phyloP scores from a whole-genome alignment of 2,797 vertebrate genomes.

The Argyrosomus regius region DNA sequence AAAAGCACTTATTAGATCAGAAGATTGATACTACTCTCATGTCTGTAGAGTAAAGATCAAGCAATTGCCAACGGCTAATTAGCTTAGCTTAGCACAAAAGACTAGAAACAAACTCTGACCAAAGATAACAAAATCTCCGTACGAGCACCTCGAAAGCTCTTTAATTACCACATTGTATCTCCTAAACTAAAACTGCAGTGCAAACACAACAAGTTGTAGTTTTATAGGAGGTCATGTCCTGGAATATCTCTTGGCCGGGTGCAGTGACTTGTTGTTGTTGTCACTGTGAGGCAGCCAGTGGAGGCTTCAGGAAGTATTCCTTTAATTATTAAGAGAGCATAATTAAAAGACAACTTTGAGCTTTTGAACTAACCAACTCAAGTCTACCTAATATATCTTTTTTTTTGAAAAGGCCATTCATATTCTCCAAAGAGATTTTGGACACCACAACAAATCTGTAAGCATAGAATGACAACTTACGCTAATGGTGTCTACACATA shows the following conservation, averaged over 20 bases:
- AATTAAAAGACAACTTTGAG: background rate
- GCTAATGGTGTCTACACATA: conserved; percentile 19
- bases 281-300: background rate
- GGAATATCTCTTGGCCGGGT: background rate
- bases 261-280: background rate
- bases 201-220: background rate
- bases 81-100: conserved; percentile 4
- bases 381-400: background rate
- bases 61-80: background rate
- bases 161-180: background rate
- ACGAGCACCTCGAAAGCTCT: background rate
- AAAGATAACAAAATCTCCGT: background rate
- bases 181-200: background rate
- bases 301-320: background rate
- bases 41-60: too few relatives aligned
- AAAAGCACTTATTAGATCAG: too few relatives aligned
- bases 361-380: background rate
- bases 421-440: background rate
- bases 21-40: too few relatives aligned
- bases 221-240: background rate
- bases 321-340: background rate
- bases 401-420: background rate
- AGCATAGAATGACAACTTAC: background rate
- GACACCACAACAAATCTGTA: background rate
- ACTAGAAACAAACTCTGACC: background rate